These are phyloP conservation scores for Drosophila multiciliata DNA, from an alignment of 2,888 invertebrate species.

Conservation along the genomic window DNA sequence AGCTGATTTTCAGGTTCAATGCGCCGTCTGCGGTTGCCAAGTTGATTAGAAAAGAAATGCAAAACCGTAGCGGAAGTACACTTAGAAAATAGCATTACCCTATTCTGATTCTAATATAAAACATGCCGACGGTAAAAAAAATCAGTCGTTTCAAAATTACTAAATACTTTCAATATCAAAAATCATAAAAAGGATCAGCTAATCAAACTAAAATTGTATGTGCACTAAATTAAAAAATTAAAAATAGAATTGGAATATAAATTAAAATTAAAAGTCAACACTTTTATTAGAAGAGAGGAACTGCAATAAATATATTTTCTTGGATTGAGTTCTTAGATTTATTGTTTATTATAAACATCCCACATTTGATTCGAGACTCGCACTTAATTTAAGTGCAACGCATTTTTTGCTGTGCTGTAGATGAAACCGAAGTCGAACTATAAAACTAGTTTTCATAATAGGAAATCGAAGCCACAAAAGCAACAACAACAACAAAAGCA, in stretches of 20 bases:
- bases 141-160: too few relatives aligned
- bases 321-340: background rate
- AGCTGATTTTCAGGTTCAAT: slow-evolving; percentile 64
- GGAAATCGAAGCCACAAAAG: slow-evolving; percentile 66
- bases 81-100: background rate
- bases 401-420: background rate
- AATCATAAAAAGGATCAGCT: background rate
- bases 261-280: background rate
- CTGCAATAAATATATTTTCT: background rate
- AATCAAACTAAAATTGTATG: background rate
- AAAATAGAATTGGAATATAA: background rate
- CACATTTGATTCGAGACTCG: background rate
- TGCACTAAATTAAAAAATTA: background rate
- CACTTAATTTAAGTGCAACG: background rate
- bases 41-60: slow-evolving; percentile 61
- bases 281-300: background rate
- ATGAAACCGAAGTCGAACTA: background rate
- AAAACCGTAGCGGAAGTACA: slow-evolving; percentile 26
- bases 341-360: background rate
- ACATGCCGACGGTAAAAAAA: accelerated
- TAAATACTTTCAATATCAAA: background rate
- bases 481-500: slow-evolving; percentile 30
- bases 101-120: background rate
- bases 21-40: slow-evolving; percentile 60
- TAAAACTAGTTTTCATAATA: slow-evolving; percentile 63